Base-by-base conservation (phyloP, 2,888 invertebrate genomes). In the Macroteleia sp. region DNA sequence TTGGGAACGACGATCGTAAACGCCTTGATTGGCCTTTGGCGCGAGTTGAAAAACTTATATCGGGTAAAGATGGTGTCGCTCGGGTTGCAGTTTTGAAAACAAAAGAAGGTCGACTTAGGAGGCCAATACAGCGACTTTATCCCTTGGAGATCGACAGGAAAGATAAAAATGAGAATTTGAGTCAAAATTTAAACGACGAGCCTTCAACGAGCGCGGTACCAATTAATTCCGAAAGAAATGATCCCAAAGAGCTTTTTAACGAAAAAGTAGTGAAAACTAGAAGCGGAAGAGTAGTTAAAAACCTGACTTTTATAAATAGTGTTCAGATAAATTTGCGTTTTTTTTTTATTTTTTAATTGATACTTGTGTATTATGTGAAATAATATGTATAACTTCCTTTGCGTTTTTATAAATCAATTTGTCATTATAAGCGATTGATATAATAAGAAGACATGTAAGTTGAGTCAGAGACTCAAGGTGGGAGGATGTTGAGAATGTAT, bases 11-110 rank as follows among this genome's bases (percentile, higher is more conserved):
- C 8, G n/a, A 17, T 19, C 50, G 17, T 1, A 32, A 19, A 6
- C 50, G 50, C 1, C 17, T 62, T 1, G 50, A 50, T 50, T 62
- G 50, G 50, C 28, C 50, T 41, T 36, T 62, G 2, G 62, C 48
- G 6, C 36, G 16, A 3, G 17, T 62, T 8, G 17, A 22, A 6
- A 32, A 50, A 9, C 48, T 46, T 10, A 50, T 50, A 2, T 2
- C 0, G 2, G 50, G 50, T n/a, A 14, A 22, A 32, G 62, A 62
- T 39, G 62, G 41, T 3, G 22, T 16, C 4, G 17, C 4, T 28
- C 16, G 52, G 12, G 42, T 50, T 3, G 41, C 44, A n/a, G 28
- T 48, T 39, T 34, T 62, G 10, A 62, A 62, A 62, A 62, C 50
- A 9, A 36, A 39, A 22, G 14, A 48, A 8, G 50, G 62, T 17